Base-by-base conservation (phyloP, 2,797 vertebrate species). In the Manis crassicaudata region DNA sequence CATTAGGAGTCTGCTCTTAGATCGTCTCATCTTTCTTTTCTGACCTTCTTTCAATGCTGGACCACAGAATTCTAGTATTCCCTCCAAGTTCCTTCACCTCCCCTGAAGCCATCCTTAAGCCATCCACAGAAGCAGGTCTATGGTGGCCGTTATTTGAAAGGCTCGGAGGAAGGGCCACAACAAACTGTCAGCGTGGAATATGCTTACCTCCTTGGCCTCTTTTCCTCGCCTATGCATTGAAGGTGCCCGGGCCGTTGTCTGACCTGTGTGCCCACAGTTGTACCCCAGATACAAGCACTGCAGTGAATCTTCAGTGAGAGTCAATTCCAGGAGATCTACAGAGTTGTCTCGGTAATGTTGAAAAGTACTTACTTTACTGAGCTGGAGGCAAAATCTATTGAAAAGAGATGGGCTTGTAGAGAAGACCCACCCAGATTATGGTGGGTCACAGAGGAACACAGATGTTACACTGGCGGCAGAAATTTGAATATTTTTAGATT, bases 171-270 rank as follows among this genome's bases (percentile, higher is more conserved):
- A 81, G 8, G 68, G 43, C 29, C 25, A 7, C 2, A 5, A 2
- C 14, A 54, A 2, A 0, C 7, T 2, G 32, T 25, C 37, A 32
- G n/a, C 2, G 0, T 14, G 23, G 29, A 5, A 6, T 0, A 0
- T 3, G 25, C 50, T 35, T 65, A 16, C 58, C 29, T 13, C 16
- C 2, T 0, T 2, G 1, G 25, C 50, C 27, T 88, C 29, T 7
- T 40, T 60, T 43, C 40, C 14, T 10, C 0, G 2, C 20, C 27
- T 67, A 23, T 17, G 37, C 11, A 7, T 3, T 0, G 3, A 52
- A 54, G 50, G 8, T n/a, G 16, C 13, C n/a, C 29, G 1, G 27
- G 77, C 13, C 16, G 72, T 27, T 25, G 18, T 9, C 63, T 58
- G 29, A 23, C 43, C 29, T 29, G 5, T n/a, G 6, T 18, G 9